These are phyloP conservation scores for Sceloporus undulatus DNA, from an alignment of 2,113 vertebrate species.

Conservation along the genomic window DNA sequence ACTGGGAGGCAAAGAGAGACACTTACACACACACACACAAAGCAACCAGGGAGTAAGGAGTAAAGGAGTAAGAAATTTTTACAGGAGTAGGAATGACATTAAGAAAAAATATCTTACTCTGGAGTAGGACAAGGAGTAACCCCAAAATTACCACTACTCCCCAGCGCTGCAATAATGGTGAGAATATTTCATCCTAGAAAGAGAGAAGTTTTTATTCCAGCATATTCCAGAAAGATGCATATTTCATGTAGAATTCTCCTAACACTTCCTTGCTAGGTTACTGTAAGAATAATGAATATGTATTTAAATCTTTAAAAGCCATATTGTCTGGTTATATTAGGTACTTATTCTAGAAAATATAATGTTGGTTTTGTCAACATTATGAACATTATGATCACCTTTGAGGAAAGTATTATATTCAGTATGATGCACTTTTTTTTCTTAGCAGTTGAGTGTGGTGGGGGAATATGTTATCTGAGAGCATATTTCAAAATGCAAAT, in stretches of 20 bases:
- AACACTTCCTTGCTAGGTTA: neutral
- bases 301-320: conserved; percentile 5
- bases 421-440: neutral
- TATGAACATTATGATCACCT: neutral
- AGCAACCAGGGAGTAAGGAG: no score
- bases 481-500: neutral
- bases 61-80: no score
- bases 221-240: neutral
- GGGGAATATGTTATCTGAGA: neutral
- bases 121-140: no score
- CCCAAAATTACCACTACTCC: no score
- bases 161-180: neutral
- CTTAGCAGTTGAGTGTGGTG: neutral
- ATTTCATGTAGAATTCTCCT: neutral
- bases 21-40: no score
- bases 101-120: no score
- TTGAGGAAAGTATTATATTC: conserved; percentile 1
- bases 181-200: neutral
- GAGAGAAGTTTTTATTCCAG: neutral
- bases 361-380: neutral
- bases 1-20: no score
- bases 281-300: neutral
- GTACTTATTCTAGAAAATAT: neutral
- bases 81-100: no score
- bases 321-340: neutral